A percentile compares a stretch with the other conserved stretches of the same genome.
phyloP scores from a whole-genome alignment of 2,797 vertebrate species.

The Galago senegalensis region DNA sequence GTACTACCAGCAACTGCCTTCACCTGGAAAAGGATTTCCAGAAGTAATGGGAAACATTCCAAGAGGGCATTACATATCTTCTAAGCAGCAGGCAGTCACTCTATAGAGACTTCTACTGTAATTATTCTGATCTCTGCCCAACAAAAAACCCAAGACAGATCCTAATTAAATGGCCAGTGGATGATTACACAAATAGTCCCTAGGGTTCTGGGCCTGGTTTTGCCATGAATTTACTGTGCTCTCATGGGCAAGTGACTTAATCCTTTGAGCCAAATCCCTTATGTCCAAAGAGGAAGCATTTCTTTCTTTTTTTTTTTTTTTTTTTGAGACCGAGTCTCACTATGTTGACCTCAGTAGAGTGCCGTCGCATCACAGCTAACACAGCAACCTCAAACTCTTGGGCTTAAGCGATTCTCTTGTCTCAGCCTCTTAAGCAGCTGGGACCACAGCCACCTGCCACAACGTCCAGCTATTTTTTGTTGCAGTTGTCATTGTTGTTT shows the following conservation, averaged over 20 bases:
- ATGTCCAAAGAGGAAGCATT: not conserved
- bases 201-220: not conserved
- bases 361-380: no score
- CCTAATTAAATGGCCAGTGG: not conserved
- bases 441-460: no score
- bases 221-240: not conserved
- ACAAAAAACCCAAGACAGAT: conserved; percentile 26
- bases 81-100: not conserved
- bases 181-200: not conserved
- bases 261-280: not conserved
- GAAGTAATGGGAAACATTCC: not conserved
- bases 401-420: no score
- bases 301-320: not conserved
- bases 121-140: conserved; percentile 10
- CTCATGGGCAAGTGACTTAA: not conserved
- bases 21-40: conserved; percentile 1
- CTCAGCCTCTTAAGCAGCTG: no score
- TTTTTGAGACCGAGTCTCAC: no score
- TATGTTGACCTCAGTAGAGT: no score
- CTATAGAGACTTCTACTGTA: not conserved
- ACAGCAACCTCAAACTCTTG: no score
- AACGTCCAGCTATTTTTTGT: no score
- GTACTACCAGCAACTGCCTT: not conserved
- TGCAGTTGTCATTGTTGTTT: no score
- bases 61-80: not conserved